Evolutionary conservation across 2,797 vertebrate species (phyloP).

Genomic region (Rhynchotus rufescens): DNA sequence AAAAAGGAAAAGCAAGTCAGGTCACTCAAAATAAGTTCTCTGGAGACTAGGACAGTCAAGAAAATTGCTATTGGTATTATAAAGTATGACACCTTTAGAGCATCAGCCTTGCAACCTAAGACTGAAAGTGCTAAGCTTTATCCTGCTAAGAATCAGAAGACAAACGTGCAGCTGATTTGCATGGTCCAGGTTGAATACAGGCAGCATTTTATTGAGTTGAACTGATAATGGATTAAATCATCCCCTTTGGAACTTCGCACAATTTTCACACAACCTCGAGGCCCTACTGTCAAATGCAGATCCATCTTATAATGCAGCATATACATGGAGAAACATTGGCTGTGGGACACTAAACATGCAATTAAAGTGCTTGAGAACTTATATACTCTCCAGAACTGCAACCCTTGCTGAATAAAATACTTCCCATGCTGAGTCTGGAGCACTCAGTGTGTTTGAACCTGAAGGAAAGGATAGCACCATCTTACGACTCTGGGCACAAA

Average conservation of each 20-base stretch:
- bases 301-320: background rate
- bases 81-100: background rate
- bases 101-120: background rate
- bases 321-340: background rate
- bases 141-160: background rate
- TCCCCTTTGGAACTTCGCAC: background rate
- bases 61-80: background rate
- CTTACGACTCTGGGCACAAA: background rate
- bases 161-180: background rate
- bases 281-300: background rate
- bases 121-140: background rate
- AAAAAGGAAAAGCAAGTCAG: background rate
- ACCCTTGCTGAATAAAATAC: background rate
- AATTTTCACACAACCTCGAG: background rate
- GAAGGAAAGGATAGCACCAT: background rate
- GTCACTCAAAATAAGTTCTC: background rate
- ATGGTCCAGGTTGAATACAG: background rate
- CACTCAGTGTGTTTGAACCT: background rate
- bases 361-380: background rate
- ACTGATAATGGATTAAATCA: background rate
- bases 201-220: background rate
- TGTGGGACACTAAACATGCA: background rate
- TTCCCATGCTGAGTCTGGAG: background rate
- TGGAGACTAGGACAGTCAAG: background rate
- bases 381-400: background rate